Conservation (phyloP, 2,797 vertebrate species). For the Sphenopsis melanotis region DNA sequence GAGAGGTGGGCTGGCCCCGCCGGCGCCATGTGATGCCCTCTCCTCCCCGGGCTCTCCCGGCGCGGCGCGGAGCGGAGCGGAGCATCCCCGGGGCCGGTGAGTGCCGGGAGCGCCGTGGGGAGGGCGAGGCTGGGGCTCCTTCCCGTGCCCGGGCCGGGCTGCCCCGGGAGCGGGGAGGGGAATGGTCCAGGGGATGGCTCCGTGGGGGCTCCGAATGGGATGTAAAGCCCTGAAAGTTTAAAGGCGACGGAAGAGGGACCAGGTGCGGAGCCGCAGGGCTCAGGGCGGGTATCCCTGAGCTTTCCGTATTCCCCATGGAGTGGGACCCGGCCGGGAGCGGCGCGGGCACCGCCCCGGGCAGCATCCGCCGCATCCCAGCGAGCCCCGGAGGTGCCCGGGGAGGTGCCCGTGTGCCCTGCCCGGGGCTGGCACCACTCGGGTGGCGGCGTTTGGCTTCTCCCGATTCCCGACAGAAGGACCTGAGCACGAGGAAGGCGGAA, state of each 20-base stretch:
- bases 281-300: fast-evolving
- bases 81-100: slow-evolving; percentile 22
- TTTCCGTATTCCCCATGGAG: fast-evolving
- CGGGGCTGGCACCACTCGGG: not conserved
- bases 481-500: not conserved
- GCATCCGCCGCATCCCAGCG: not conserved
- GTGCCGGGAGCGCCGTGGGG: not conserved
- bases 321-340: not conserved
- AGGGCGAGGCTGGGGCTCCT: no score
- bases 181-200: fast-evolving
- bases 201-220: fast-evolving
- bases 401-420: not conserved
- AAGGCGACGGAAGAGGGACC: not conserved
- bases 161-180: not conserved
- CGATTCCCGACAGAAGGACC: no score
- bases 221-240: not conserved
- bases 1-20: slow-evolving; percentile 31
- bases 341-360: not conserved
- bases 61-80: not conserved
- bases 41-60: slow-evolving; percentile 7
- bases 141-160: not conserved
- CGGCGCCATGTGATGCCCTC: slow-evolving; percentile 42
- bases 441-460: fast-evolving
- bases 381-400: not conserved
- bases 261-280: not conserved